These are phyloP conservation scores for Lomographa bimaculata DNA, from an alignment of 2,888 invertebrate species.

Conservation along the genomic window DNA sequence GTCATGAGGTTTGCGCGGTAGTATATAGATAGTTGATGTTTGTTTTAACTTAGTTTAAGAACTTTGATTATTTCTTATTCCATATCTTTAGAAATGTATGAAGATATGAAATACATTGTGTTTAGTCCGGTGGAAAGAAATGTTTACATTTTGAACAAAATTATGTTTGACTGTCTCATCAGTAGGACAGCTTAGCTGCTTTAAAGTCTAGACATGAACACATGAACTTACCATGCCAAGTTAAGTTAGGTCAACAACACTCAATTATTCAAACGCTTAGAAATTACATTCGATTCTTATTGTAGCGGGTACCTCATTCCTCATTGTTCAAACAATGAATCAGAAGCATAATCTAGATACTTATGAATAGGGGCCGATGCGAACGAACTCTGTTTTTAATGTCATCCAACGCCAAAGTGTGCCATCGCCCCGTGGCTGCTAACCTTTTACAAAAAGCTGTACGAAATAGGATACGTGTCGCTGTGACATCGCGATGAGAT, in stretches of 20 bases:
- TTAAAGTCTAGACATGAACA: too few species aligned
- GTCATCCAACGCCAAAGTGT: conserved; percentile 72
- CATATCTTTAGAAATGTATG: too few species aligned
- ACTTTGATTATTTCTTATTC: too few species aligned
- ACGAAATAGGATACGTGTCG: conserved; percentile 46
- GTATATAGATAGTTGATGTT: too few species aligned
- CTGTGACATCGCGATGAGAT: conserved; percentile 12
- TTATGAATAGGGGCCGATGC: conserved; percentile 69
- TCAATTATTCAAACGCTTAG: conserved; percentile 16
- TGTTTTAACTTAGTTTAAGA: too few species aligned
- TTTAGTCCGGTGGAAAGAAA: too few species aligned
- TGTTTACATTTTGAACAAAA: too few species aligned
- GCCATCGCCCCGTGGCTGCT: conserved; percentile 65
- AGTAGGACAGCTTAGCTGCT: too few species aligned
- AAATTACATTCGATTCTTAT: conserved; percentile 41
- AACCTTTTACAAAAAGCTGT: conserved; percentile 69
- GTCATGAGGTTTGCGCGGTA: conserved; percentile 12
- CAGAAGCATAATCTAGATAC: conserved; percentile 68
- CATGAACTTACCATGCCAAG: too few species aligned
- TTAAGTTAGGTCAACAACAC: too few species aligned
- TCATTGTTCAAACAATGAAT: conserved; percentile 68
- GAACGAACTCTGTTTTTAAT: conserved; percentile 77
- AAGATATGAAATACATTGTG: too few species aligned
- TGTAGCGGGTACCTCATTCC: conserved; percentile 32
- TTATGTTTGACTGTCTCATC: too few species aligned